phyloP scores from a whole-genome alignment of 2,113 vertebrate species.

The Propithecus coquereli region DNA sequence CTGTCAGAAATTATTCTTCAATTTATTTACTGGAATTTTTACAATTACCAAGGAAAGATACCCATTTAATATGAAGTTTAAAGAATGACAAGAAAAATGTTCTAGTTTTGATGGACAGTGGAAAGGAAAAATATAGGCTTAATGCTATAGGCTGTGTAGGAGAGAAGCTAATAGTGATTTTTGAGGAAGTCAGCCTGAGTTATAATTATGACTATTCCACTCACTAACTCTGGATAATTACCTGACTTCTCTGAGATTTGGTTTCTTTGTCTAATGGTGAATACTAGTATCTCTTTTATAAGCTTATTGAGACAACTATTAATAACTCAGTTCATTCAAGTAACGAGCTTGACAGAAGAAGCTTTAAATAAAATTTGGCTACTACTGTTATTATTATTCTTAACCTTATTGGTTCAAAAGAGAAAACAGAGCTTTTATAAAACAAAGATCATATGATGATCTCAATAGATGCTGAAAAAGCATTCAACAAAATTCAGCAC shows the following conservation, averaged over 20 bases:
- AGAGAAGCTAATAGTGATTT: neutral
- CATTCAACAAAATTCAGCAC: no score
- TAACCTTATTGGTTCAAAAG: neutral
- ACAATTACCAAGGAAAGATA: neutral
- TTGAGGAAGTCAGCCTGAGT: neutral
- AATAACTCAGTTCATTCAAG: neutral
- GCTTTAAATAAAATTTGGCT: neutral
- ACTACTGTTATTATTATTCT: neutral
- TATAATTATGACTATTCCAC: neutral
- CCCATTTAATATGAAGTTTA: conserved; percentile 13
- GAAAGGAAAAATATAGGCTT: neutral
- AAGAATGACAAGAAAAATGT: neutral
- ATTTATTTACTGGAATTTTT: neutral
- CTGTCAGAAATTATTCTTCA: neutral
- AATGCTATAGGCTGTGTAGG: neutral
- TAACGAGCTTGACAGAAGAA: neutral
- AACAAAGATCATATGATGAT: no score
- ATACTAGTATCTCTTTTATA: neutral
- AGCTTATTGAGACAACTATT: neutral
- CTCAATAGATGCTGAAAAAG: no score
- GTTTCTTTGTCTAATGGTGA: neutral
- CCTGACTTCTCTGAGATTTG: neutral
- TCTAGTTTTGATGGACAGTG: neutral
- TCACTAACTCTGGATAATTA: neutral
- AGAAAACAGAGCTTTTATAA: neutral